Evolutionary conservation across 2,888 invertebrate species (phyloP).

Genomic region (Rhaphigaster nebulosa): DNA sequence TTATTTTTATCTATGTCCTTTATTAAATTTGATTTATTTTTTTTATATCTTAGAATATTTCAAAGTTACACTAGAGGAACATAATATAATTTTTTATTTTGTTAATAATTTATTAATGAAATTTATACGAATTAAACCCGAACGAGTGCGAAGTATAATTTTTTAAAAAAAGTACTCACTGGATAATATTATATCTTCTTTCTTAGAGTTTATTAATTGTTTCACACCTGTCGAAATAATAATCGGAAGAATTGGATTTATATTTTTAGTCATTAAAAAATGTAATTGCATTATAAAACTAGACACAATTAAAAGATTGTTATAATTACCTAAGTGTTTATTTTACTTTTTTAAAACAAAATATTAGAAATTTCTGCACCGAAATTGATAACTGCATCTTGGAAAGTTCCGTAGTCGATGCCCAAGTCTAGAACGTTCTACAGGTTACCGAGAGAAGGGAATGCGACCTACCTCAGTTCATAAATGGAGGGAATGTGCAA

Average conservation of each 20-base stretch:
- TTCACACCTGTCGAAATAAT: background rate
- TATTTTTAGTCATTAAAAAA: background rate
- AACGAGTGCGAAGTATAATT: too few species aligned
- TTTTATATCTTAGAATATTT: too few species aligned
- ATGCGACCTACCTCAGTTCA: background rate
- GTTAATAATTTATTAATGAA: too few species aligned
- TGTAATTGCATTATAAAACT: background rate
- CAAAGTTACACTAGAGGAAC: too few species aligned
- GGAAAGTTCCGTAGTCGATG: background rate
- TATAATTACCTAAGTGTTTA: background rate
- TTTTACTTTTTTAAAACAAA: background rate
- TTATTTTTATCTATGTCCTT: too few species aligned
- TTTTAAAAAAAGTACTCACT: too few species aligned
- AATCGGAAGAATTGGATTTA: background rate
- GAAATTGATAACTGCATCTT: background rate
- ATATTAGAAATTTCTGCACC: background rate
- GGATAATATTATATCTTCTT: background rate
- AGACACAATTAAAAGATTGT: background rate
- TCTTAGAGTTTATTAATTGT: background rate
- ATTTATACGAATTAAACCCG: too few species aligned
- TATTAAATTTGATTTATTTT: too few species aligned
- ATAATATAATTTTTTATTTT: too few species aligned
- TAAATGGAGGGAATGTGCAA: background rate
- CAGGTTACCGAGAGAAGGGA: background rate
- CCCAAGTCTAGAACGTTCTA: conserved; percentile 22